Evolutionary conservation across 2,113 vertebrate species (phyloP).

Genomic region (Ailuropoda melanoleuca): DNA sequence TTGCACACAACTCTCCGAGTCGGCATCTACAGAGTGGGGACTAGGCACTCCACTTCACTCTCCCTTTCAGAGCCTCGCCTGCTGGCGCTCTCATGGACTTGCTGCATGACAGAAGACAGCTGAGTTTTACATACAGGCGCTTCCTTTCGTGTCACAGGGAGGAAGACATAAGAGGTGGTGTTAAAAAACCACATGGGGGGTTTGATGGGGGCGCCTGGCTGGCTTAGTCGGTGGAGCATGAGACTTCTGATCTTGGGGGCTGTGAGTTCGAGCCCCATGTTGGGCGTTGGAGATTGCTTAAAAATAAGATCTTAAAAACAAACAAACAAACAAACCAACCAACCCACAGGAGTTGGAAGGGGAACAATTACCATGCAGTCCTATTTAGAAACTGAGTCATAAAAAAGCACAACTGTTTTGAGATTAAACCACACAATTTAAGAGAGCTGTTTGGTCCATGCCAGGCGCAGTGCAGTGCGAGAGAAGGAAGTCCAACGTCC

Average conservation of each 20-base stretch:
- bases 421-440: not conserved
- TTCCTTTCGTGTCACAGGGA: not conserved
- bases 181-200: not conserved
- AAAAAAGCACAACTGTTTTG: not conserved
- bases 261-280: not conserved
- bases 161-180: not conserved
- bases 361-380: not conserved
- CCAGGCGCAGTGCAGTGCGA: rapidly evolving
- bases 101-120: not conserved
- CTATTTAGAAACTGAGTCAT: not conserved
- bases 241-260: not conserved
- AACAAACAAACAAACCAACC: no score
- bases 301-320: not conserved
- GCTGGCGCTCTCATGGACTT: not conserved
- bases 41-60: not conserved
- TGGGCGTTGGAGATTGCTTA: not conserved
- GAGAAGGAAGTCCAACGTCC: not conserved
- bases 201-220: not conserved
- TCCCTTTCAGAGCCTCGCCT: not conserved
- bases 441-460: not conserved
- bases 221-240: not conserved
- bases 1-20: not conserved
- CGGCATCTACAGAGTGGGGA: not conserved
- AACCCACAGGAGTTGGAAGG: not conserved
- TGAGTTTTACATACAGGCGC: not conserved